phyloP scores from a whole-genome alignment of 2,888 invertebrate species.

The Muscina levida region DNA sequence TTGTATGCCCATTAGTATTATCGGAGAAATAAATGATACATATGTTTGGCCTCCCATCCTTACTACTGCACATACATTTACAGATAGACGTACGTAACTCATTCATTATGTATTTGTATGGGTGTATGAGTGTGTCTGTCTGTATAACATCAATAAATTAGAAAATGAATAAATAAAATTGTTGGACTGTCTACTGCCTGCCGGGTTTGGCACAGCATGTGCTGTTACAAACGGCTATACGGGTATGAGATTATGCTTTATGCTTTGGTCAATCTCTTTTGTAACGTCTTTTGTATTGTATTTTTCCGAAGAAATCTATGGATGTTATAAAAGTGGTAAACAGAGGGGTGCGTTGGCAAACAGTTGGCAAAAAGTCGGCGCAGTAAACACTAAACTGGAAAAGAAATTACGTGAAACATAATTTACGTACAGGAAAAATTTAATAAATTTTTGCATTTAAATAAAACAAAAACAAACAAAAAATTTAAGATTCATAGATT shows the following conservation, averaged over 20 bases:
- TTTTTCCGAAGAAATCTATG: no score
- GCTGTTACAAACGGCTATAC: no score
- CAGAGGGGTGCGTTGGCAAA: no score
- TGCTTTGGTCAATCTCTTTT: not conserved
- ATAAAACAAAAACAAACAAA: no score
- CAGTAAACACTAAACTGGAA: no score
- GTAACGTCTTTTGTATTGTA: no score
- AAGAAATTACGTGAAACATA: no score
- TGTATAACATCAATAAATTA: constrained; percentile 75
- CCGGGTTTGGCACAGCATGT: constrained; percentile 60
- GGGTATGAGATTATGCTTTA: constrained; percentile 3
- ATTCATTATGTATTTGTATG: not conserved
- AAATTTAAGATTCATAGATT: no score
- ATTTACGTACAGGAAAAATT: no score
- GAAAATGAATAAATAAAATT: constrained; percentile 75
- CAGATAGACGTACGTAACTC: not conserved
- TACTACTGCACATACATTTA: not conserved
- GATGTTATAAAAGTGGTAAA: no score
- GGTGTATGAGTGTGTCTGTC: constrained; percentile 64
- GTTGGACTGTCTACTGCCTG: constrained; percentile 54
- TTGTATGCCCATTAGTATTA: constrained; percentile 18
- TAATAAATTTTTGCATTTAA: no score
- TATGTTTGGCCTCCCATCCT: not conserved
- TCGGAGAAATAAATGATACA: constrained; percentile 31
- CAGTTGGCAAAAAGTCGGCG: no score